phyloP scores from a whole-genome alignment of 2,797 vertebrate genomes.

The Gymnoscopelus braueri region DNA sequence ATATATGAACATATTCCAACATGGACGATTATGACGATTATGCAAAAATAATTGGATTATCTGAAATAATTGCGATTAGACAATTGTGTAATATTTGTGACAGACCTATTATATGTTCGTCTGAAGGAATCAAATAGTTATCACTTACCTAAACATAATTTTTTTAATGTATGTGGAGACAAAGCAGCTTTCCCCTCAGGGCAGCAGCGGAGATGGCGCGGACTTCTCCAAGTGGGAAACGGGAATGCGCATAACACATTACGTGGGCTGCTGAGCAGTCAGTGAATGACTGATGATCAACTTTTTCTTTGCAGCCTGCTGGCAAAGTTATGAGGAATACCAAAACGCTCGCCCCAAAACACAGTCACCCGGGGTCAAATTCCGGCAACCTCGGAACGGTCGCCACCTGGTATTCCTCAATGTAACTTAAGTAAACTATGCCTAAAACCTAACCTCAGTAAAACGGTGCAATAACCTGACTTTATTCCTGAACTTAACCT shows the following conservation, averaged over 20 bases:
- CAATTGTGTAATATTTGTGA: too few relatives aligned
- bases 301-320: neutral
- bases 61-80: neutral
- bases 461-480: too few relatives aligned
- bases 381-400: too few relatives aligned
- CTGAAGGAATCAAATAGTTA: neutral
- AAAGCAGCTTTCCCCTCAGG: constrained; percentile 37
- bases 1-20: too few relatives aligned
- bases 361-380: too few relatives aligned
- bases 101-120: neutral
- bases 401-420: too few relatives aligned
- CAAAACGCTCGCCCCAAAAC: too few relatives aligned
- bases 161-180: constrained; percentile 40
- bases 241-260: constrained; percentile 65
- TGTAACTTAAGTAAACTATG: too few relatives aligned
- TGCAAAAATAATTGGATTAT: too few relatives aligned
- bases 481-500: too few relatives aligned
- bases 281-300: constrained; percentile 1
- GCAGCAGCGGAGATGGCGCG: constrained; percentile 75
- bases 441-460: too few relatives aligned
- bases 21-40: too few relatives aligned
- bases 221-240: constrained; percentile 68
- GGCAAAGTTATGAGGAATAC: neutral
- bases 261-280: constrained; percentile 38
- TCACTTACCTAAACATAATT: constrained; percentile 67